phyloP scores from a whole-genome alignment of 2,797 vertebrate genomes.

The Pelodytes ibericus region DNA sequence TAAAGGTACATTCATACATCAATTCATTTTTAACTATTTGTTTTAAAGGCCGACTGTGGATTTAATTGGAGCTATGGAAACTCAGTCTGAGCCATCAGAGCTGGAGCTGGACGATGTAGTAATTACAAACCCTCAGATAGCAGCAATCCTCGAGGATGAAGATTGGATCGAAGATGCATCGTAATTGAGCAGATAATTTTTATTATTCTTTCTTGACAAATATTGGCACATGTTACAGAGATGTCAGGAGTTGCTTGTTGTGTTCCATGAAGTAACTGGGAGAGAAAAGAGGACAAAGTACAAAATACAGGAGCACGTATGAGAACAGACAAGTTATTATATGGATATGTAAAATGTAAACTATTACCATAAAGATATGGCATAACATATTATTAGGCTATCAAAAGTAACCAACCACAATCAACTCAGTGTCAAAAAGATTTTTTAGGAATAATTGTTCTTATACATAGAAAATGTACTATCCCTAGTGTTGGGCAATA shows the following conservation, averaged over 20 bases:
- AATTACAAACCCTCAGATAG: constrained; percentile 96
- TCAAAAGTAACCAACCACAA: too few species aligned
- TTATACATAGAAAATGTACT: too few species aligned
- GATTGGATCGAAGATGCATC: constrained; percentile 98
- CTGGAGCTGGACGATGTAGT: constrained; percentile 95
- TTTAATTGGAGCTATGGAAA: constrained; percentile 90
- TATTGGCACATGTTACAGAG: background rate
- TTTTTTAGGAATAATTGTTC: too few species aligned
- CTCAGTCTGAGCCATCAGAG: constrained; percentile 91
- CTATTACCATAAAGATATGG: too few species aligned
- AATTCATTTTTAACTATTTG: background rate
- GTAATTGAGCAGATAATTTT: constrained; percentile 70
- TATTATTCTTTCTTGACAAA: background rate
- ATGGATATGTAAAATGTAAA: too few species aligned
- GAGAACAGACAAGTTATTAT: too few species aligned
- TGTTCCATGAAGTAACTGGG: background rate
- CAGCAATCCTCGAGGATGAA: constrained; percentile 95
- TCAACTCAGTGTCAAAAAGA: too few species aligned
- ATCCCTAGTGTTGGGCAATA: too few species aligned
- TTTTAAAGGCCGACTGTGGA: constrained; percentile 86
- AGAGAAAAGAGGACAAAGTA: too few species aligned
- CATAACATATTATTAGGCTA: too few species aligned
- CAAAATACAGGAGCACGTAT: too few species aligned
- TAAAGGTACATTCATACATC: background rate
- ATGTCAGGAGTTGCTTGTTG: background rate